Percentiles rank a stretch among this genome's conserved stretches.
Evolutionary conservation across 2,113 vertebrate species (phyloP).

Genomic region (Crotophaga sulcirostris): DNA sequence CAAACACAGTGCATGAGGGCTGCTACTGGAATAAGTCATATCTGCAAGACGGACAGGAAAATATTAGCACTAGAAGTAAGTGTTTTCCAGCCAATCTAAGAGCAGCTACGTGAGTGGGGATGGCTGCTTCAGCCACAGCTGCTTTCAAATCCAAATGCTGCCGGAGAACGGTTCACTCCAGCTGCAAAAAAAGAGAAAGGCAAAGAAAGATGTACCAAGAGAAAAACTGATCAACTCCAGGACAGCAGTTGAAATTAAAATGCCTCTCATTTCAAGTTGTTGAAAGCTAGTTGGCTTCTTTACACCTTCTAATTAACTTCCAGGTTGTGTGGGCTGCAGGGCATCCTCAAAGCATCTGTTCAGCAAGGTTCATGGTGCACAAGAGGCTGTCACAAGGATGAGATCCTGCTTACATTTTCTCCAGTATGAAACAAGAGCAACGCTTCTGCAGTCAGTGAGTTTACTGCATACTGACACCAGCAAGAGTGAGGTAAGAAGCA

Average conservation of each 20-base stretch:
- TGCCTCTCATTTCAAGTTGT: neutral
- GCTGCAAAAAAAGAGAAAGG: neutral
- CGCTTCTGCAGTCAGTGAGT: neutral
- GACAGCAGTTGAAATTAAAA: neutral
- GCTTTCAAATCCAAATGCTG: neutral
- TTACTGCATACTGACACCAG: neutral
- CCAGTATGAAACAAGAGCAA: neutral
- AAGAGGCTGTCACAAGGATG: neutral
- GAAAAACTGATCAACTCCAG: neutral
- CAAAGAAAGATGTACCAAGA: neutral
- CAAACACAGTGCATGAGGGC: neutral
- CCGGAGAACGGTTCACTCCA: neutral
- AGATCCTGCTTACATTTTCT: neutral
- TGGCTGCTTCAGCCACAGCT: neutral
- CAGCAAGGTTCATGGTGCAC: neutral
- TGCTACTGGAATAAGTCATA: neutral
- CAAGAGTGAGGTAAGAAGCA: neutral
- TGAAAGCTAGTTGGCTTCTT: slow-evolving; percentile 17
- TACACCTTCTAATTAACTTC: neutral
- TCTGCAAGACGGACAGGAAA: neutral
- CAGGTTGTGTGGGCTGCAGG: neutral
- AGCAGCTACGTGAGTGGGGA: neutral
- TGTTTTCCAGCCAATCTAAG: neutral
- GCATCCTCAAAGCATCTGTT: slow-evolving; percentile 27
- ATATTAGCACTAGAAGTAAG: neutral